Base-by-base conservation (phyloP, 1,140 invertebrate species). In the Heterodera schachtii region DNA sequence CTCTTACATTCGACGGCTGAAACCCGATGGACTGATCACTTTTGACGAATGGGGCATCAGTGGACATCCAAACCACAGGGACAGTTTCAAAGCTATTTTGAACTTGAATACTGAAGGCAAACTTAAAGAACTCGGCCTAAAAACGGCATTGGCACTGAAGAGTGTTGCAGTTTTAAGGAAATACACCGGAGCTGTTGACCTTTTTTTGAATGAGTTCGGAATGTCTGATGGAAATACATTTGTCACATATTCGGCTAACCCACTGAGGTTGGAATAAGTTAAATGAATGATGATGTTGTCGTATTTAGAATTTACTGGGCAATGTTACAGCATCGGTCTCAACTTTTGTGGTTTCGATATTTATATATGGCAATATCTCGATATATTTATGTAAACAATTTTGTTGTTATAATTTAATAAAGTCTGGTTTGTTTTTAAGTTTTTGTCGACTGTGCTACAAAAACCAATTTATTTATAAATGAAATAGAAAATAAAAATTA, bases 41-140 rank as follows among this genome's bases (percentile, higher is more conserved):
- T 98, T 98, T 92, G 96, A 98, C 91, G 93, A 93, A 88, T 91
- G 93, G 88, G 96, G 96, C 73, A 93, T 98, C 5, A 96, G 95
- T 86, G 93, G 93, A 9, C 96, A 98, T 91, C 91, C 92, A 46
- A 98, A 98, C 92, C 96, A 98, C 90, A 93, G 93, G 82, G 93
- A 94, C 52, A 85, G 84, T 57, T 89, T 89, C 69, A 47, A 73
- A 11, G 83, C 86, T 16, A 57, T 88, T 19, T 80, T 85, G 60
- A 75, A 89, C 46, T 79, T 80, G 21, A 85, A 87, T 2, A 19
- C 57, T 19, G 57, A 64, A 64, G 57, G 57, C 60, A 86, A 86
- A 47, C 66, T 49, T 44, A 21, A 21, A 1, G 66, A 87, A 4
- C 82, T 83, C 11, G 66, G 60, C 19, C 80, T 84, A 79, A 79